phyloP scores from a whole-genome alignment of 2,888 invertebrate species.

The Pachymerium ferrugineum region DNA sequence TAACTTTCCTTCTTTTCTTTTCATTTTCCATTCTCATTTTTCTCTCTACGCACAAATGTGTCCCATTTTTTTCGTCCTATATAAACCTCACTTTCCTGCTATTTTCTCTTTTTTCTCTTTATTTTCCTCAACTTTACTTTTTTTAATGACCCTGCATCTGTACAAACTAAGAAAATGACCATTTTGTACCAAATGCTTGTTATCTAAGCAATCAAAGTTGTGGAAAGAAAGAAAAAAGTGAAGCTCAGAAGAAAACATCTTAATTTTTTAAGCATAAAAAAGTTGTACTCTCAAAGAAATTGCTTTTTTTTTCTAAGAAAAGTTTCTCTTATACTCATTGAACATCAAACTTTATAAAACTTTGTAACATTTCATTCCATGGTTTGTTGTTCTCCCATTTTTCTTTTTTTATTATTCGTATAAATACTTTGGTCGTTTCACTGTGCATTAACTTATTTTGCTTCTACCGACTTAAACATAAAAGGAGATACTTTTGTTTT shows the following conservation, averaged over 20 bases:
- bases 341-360: too few species aligned
- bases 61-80: neutral
- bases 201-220: neutral
- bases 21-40: slow-evolving; percentile 3
- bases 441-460: too few species aligned
- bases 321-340: too few species aligned
- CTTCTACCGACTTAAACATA: too few species aligned
- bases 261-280: too few species aligned
- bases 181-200: neutral
- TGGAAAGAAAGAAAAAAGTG: neutral
- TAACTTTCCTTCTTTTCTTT: neutral
- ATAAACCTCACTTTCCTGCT: neutral
- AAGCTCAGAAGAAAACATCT: neutral
- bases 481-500: too few species aligned
- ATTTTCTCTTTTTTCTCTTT: neutral
- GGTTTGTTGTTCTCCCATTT: too few species aligned
- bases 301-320: too few species aligned
- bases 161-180: slow-evolving; percentile 10
- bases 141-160: slow-evolving; percentile 14
- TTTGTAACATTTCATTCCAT: too few species aligned
- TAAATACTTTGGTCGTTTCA: too few species aligned
- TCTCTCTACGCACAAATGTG: neutral
- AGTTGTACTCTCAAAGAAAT: too few species aligned
- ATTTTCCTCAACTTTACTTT: neutral
- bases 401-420: too few species aligned